phyloP scores from a whole-genome alignment of 2,113 vertebrate species.

The Panthera leo region DNA sequence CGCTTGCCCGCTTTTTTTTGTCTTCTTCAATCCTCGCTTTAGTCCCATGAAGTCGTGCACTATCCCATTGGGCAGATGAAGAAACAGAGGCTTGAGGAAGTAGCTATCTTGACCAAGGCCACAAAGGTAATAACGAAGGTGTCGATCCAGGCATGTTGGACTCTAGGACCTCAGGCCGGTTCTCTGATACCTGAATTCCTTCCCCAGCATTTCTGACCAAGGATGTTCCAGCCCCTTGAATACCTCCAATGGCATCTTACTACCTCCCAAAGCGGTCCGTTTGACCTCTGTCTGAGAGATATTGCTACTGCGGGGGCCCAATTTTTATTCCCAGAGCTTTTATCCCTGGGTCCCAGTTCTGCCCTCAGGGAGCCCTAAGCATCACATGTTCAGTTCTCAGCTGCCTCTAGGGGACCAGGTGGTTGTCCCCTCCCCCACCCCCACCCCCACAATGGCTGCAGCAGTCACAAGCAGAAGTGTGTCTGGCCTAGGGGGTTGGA shows the following conservation, averaged over 20 bases:
- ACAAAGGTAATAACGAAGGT: not conserved
- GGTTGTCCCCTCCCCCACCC: not conserved
- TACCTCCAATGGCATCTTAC: not conserved
- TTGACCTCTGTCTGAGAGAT: not conserved
- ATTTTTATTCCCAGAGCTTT: not conserved
- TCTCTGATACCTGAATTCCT: conserved; percentile 23
- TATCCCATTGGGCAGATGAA: not conserved
- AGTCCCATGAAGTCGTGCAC: not conserved
- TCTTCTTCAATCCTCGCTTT: not conserved
- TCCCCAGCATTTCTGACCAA: not conserved
- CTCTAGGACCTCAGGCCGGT: not conserved
- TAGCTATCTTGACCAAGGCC: not conserved
- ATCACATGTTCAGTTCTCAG: not conserved
- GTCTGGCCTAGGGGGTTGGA: not conserved
- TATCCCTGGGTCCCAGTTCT: not conserved
- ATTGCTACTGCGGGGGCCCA: not conserved
- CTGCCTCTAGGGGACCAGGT: not conserved
- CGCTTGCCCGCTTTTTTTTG: not conserved
- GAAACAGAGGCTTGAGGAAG: not conserved
- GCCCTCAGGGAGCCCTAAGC: not conserved
- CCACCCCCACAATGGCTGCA: no score
- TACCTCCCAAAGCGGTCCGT: not conserved
- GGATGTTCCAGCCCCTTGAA: not conserved
- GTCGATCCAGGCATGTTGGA: not conserved
- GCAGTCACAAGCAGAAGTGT: not conserved